Conservation (phyloP, 2,888 invertebrate genomes). For the Altica lythri region DNA sequence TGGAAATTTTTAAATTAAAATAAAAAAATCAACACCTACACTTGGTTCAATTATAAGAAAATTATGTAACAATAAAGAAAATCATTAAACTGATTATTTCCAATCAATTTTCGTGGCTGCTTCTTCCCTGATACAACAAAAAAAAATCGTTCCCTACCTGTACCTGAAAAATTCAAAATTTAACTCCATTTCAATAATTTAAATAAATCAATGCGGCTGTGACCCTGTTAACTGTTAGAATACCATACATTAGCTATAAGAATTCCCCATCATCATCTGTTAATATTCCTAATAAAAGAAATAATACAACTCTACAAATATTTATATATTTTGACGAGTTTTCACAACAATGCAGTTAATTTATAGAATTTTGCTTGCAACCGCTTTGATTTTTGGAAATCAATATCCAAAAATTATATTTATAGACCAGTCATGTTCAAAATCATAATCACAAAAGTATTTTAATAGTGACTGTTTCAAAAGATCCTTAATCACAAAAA, state of each 20-base stretch:
- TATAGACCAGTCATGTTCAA: not conserved
- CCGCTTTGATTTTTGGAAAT: slow-evolving; percentile 30
- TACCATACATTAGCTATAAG: slow-evolving; percentile 18
- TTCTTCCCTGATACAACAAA: slow-evolving; percentile 3
- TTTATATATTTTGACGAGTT: not conserved
- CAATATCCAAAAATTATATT: slow-evolving; percentile 12
- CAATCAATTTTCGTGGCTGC: too few relatives aligned
- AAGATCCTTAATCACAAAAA: too few relatives aligned
- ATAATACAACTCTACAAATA: not conserved
- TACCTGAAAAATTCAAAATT: slow-evolving; percentile 52
- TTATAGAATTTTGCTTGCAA: slow-evolving; percentile 26
- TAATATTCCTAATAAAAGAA: slow-evolving; percentile 7
- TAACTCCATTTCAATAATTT: slow-evolving; percentile 15
- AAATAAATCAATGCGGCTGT: slow-evolving; percentile 33
- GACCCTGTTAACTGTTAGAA: slow-evolving; percentile 18
- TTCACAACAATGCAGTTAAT: not conserved
- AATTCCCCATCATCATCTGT: slow-evolving; percentile 6
- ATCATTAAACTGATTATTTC: too few relatives aligned
- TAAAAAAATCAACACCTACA: too few relatives aligned
- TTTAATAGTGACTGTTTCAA: not conserved
- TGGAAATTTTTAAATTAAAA: not conserved
- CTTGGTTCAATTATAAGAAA: too few relatives aligned
- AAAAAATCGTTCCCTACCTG: slow-evolving; percentile 43
- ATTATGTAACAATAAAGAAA: too few relatives aligned
- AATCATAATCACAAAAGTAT: not conserved